Evolutionary conservation across 2,797 vertebrate genomes (phyloP).

Genomic region (Pipistrellus kuhlii): DNA sequence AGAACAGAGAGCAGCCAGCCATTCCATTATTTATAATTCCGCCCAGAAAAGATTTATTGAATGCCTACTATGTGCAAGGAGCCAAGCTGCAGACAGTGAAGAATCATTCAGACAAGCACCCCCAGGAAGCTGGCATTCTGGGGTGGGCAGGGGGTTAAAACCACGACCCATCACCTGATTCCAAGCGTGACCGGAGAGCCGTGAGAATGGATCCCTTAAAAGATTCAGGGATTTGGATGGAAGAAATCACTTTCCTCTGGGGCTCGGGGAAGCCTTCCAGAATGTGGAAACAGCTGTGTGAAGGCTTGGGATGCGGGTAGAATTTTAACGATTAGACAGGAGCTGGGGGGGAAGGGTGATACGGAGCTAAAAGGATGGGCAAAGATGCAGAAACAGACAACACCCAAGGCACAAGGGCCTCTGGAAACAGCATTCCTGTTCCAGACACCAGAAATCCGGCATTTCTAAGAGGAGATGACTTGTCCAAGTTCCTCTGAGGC

Average conservation of each 20-base stretch:
- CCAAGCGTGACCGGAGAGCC: not conserved
- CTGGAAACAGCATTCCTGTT: not conserved
- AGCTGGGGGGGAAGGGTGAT: not conserved
- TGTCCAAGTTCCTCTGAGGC: not conserved
- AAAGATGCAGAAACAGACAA: not conserved
- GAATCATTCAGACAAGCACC: not conserved
- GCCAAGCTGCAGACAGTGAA: not conserved
- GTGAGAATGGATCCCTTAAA: not conserved
- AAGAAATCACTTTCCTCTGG: slow-evolving; percentile 32
- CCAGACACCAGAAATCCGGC: not conserved
- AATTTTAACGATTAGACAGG: slow-evolving; percentile 34
- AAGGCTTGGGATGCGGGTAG: not conserved
- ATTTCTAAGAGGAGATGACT: not conserved
- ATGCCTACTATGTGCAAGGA: slow-evolving; percentile 40
- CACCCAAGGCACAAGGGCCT: no score
- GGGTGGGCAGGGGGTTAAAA: not conserved
- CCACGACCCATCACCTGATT: not conserved
- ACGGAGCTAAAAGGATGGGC: not conserved
- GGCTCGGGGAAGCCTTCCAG: slow-evolving; percentile 8
- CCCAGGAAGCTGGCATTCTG: not conserved
- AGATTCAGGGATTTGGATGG: not conserved
- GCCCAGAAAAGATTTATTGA: not conserved
- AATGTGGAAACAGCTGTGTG: slow-evolving; percentile 25
- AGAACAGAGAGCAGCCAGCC: not conserved
- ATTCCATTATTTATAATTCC: slow-evolving; percentile 18